These are phyloP conservation scores for Hyaena hyaena DNA, from an alignment of 2,113 vertebrate genomes.

Conservation along the genomic window DNA sequence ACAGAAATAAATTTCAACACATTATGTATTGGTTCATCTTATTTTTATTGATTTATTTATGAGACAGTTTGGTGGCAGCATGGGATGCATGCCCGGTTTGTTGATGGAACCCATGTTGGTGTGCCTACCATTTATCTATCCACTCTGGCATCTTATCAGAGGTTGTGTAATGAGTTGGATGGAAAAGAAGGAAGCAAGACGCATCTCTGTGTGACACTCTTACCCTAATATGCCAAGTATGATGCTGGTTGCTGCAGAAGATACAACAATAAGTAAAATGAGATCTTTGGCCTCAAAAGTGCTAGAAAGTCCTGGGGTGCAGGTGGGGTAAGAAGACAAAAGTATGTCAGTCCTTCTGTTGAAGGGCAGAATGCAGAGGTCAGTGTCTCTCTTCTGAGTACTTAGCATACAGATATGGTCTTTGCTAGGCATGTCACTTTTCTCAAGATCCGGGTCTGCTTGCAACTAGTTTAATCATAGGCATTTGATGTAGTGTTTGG, in stretches of 20 bases:
- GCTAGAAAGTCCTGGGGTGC: not conserved
- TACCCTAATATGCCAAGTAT: not conserved
- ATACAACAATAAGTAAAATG: not conserved
- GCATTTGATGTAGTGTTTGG: not conserved
- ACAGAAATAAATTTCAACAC: slow-evolving; percentile 54
- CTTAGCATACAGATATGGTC: not conserved
- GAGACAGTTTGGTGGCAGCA: not conserved
- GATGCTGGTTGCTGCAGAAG: not conserved
- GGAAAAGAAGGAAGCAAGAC: not conserved
- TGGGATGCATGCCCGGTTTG: rapidly evolving
- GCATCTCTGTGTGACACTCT: not conserved
- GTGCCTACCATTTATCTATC: not conserved
- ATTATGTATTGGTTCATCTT: slow-evolving; percentile 70
- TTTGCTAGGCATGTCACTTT: not conserved
- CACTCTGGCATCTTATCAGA: not conserved
- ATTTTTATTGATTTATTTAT: slow-evolving; percentile 65
- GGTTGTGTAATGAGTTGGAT: not conserved
- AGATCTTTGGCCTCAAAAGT: not conserved
- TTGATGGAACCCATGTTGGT: not conserved
- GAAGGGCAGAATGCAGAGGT: not conserved
- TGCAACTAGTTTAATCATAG: not conserved
- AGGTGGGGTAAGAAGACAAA: not conserved
- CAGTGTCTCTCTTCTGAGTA: not conserved
- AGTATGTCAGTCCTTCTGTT: not conserved
- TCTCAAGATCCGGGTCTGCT: not conserved